Evolutionary conservation across 2,888 invertebrate species (phyloP), one percentile per base, ranked within the genome.

Genomic region (Hydraecia micacea): DNA sequence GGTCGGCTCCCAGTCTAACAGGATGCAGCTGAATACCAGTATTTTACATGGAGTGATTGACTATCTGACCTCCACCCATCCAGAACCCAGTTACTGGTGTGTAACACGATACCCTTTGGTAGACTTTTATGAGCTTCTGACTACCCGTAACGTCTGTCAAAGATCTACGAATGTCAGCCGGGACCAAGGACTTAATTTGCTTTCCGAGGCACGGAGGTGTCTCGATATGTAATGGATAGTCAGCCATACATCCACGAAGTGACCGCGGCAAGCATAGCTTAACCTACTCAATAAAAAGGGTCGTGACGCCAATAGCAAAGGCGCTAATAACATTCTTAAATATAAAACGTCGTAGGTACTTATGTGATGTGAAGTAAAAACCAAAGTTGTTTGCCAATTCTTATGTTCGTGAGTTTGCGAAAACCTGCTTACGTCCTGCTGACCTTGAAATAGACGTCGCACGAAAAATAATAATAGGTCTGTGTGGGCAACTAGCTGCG

Each of bases 381-480:
- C 71, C 81, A 62, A 85, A 81, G 60, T 83, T 78, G 63, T 88
- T 80, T 86, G 79, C 74, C 52, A 82, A 87, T 77, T 75, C 18
- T 67, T 63, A 46, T 63, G 68, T 49, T 52, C 25, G 39, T 81
- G 36, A 68, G 49, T 84, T 79, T 52, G 74, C 78, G 72, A 84
- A 84, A 89, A 88, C 89, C 67, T 81, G 90, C 66, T 87, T 36
- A 83, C 46, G 87, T 89, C 89, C 75, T 75, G 90, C 69, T 92
- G 68, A 75, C 91, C 91, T 92, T 91, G 91, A 49, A 84, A 68
- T 81, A 15, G 46, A 75, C 75, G 81, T 75, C 83, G 72, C 52
- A 46, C 66, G 83, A 81, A 83, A 81, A 80, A 73, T 49, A n/a
- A 73, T 49, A n/a, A 73, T 80, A 71, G 62, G 62, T 79, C n/a